Evolutionary conservation across 92 coral and sea anemone genomes (phyloP).

Genomic region (Hydrozoanthus gracilis): DNA sequence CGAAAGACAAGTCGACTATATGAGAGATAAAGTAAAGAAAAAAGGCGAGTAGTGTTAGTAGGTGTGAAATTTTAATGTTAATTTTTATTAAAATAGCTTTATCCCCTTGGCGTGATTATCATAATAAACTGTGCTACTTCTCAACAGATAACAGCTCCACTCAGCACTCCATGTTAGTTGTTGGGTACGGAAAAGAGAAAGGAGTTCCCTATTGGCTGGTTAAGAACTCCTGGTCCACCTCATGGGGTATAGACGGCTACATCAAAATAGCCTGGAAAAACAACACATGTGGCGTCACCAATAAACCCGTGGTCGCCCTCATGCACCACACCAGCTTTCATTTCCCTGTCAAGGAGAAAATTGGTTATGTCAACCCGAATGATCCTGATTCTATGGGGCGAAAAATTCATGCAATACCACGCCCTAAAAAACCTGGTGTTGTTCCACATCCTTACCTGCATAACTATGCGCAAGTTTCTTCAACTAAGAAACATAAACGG

Average conservation of each 20-base stretch:
- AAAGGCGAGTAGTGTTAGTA: no score
- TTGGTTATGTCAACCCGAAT: constrained; percentile 56
- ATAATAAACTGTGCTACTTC: not conserved
- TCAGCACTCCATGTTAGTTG: constrained; percentile 91
- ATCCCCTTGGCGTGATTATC: not conserved
- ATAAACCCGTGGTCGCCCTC: constrained; percentile 92
- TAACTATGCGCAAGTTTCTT: not conserved
- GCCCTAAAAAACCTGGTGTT: constrained; percentile 43
- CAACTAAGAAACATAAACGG: not conserved
- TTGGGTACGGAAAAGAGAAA: constrained; percentile 95
- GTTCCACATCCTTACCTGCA: constrained; percentile 28
- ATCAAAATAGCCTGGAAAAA: constrained; percentile 91
- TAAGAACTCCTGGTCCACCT: constrained; percentile 92
- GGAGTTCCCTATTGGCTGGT: constrained; percentile 96
- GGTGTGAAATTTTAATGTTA: no score
- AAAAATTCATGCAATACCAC: constrained; percentile 61
- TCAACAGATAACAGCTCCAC: constrained; percentile 85
- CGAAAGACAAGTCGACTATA: no score
- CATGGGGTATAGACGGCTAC: constrained; percentile 96
- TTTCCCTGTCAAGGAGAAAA: constrained; percentile 81
- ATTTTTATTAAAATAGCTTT: not conserved
- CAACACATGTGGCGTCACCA: constrained; percentile 93
- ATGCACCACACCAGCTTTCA: constrained; percentile 83
- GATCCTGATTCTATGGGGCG: constrained; percentile 73
- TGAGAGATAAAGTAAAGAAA: no score